Conservation (phyloP, 64 coral and sea anemone species). For the Stichodactyla mertensii region DNA sequence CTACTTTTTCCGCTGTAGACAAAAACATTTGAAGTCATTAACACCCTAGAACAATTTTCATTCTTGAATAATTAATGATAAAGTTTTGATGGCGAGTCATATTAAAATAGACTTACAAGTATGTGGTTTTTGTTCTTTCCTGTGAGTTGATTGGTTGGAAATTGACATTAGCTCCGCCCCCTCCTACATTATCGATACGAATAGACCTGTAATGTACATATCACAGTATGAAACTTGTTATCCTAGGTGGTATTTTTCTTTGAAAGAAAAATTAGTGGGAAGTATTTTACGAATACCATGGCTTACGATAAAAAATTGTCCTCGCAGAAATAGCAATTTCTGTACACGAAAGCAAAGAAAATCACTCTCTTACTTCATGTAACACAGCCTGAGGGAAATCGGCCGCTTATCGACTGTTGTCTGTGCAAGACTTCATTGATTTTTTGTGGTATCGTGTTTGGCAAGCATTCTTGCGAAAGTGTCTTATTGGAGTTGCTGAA, state of each 20-base stretch:
- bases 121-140: not conserved
- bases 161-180: not conserved
- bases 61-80: not conserved
- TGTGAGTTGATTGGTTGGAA: not conserved
- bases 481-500: not conserved
- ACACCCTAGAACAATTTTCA: not conserved
- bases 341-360: not conserved
- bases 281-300: not conserved
- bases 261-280: not conserved
- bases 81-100: not conserved
- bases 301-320: not conserved
- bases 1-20: not conserved
- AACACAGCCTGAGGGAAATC: not conserved
- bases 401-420: not conserved
- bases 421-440: not conserved
- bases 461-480: not conserved
- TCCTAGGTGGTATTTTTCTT: not conserved
- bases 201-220: not conserved
- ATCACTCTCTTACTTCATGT: not conserved
- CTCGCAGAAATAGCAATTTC: not conserved
- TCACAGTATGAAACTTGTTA: slow-evolving; percentile 4
- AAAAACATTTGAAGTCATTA: not conserved
- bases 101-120: not conserved
- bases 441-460: not conserved
- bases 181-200: not conserved